phyloP scores from a whole-genome alignment of 2,113 vertebrate species.

The Peromyscus leucopus region DNA sequence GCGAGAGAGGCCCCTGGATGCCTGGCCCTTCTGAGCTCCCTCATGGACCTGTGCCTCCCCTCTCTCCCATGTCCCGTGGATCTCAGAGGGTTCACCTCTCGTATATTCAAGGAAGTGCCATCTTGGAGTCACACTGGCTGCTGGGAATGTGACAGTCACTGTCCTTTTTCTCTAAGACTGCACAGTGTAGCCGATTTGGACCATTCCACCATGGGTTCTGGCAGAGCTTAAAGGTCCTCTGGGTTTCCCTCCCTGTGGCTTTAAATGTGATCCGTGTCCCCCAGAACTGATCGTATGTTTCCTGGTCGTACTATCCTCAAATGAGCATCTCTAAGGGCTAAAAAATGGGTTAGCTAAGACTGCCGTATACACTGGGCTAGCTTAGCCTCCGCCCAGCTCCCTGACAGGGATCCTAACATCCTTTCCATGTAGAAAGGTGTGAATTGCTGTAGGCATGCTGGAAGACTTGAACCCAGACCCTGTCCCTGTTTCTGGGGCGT shows the following conservation, averaged over 20 bases:
- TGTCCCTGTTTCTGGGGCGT: neutral
- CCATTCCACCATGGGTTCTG: neutral
- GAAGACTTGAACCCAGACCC: neutral
- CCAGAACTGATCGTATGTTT: neutral
- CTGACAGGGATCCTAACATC: neutral
- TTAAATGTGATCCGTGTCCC: neutral
- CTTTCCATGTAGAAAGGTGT: neutral
- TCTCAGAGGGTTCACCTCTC: fast-evolving
- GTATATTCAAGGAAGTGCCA: neutral
- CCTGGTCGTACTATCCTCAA: neutral
- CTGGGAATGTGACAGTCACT: neutral
- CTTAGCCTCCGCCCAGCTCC: neutral
- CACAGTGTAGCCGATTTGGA: neutral
- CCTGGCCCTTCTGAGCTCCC: neutral
- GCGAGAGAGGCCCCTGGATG: neutral
- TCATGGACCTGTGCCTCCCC: neutral
- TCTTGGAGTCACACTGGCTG: neutral
- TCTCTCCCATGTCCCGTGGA: neutral
- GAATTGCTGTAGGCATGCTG: fast-evolving
- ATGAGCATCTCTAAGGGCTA: neutral
- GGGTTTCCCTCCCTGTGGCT: neutral
- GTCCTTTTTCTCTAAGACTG: neutral
- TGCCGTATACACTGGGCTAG: fast-evolving
- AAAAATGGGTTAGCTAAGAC: neutral
- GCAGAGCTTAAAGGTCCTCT: neutral